Evolutionary conservation across 2,797 vertebrate genomes (phyloP), one percentile per base, ranked within the genome.

Genomic region (Fundulus diaphanus): DNA sequence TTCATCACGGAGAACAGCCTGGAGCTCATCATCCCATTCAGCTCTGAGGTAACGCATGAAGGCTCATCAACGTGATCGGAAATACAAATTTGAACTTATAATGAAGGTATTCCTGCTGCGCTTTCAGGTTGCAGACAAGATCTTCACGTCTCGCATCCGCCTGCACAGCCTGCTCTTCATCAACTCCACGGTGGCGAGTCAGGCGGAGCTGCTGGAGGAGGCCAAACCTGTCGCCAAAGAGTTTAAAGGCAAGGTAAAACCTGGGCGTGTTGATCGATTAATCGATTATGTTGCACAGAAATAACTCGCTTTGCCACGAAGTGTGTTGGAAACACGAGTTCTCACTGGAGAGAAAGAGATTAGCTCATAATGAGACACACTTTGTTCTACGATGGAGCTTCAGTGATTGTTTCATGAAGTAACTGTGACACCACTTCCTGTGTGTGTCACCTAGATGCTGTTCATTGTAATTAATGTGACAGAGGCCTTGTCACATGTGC

Each of bases 111-210:
- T 51, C 42, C 52, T 48, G 69, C 24, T 82, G 7, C 67, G 27
- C 86, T 37, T 84, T 69, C 82, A 99, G 97, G 96, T 90, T 0
- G 94, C 96, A 7, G 80, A 92, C 0, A 92, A 91, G 88, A 98
- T 99, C 85, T 99, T 98, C 4, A 40, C 70, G 8, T 95, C 95
- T n/a, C 94, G 85, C 71, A 90, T 98, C 68, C 90, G 77, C 3
- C 90, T 96, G 68, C 98, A 99, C 89, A 87, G 94, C 80, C 91
- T 99, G 87, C 93, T 99, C 52, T 98, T 99, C 85, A 81, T 98
- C 86, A 98, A 98, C 89, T 93, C 94, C 72, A 95, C 95, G 0
- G 88, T 90, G 0, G 77, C 92, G 0, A 77, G 81, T 0, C 96
- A 98, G 59, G 85, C 51, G 46, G 78, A 75, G 0, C 82, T 97